Base-by-base conservation (phyloP, 2,888 invertebrate species). In the Anticlea derivata region DNA sequence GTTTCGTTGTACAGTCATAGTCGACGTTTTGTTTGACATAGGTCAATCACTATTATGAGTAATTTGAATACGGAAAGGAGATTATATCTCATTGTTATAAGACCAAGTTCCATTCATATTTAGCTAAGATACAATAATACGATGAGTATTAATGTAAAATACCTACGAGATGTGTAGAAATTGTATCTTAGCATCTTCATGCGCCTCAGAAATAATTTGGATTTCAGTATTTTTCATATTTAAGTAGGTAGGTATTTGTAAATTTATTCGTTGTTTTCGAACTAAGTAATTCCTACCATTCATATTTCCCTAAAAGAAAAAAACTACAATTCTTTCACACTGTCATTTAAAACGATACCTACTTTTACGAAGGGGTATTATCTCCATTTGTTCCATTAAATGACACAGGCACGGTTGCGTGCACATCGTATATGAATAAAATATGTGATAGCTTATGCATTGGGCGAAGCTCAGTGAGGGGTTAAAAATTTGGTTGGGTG, bases 401-500 rank as follows among this genome's bases (percentile, higher is more conserved):
- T 73, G 73, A 74, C 66, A 66, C 60, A 66, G 70, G 71, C 66
- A 61, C 65, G 66, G 64, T 69, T 70, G 75, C 75, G 73, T 78
- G 72, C 70, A 65, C 71, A 73, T 65, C 72, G 71, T 68, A 78
- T 78, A 80, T 84, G 73, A 82, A 84, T 85, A 80, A 84, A 84
- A 80, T 82, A 86, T 84, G 78, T 70, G 70, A 73, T 67, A 67
- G 75, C 68, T 75, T 69, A 72, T 61, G 61, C 65, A 63, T 69
- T 61, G 63, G 72, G 58, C 59, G 59, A 58, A 61, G 58, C 76
- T 58, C 78, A 70, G 75, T 67, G 75, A 75, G 82, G 83, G 84
- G 80, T 78, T 73, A 73, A 73, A 77, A 75, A 77, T 75, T 66
- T 55, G 63, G 66, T 58, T 58, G 51, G 49, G 37, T 48, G 33